Conservation (phyloP, 2,113 vertebrate genomes). For the Pseudois nayaur region DNA sequence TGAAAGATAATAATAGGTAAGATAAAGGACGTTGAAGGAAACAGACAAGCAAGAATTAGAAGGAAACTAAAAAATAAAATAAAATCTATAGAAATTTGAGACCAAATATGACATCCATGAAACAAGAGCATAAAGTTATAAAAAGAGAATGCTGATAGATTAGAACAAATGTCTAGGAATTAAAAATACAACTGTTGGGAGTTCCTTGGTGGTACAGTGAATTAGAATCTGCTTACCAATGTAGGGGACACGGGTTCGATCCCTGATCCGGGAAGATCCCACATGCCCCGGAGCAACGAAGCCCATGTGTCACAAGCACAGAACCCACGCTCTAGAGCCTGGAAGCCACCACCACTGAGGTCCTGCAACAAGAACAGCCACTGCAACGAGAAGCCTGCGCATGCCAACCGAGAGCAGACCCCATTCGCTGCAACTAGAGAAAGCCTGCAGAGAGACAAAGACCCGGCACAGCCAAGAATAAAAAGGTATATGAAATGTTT, state of each 20-base stretch:
- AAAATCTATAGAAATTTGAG: neutral
- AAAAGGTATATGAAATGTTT: accelerated
- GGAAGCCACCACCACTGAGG: neutral
- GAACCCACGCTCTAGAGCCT: neutral
- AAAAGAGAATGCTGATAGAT: neutral
- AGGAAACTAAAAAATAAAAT: neutral
- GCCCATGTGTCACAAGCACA: neutral
- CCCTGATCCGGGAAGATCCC: neutral
- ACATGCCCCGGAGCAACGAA: neutral
- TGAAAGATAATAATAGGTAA: neutral
- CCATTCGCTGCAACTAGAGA: neutral
- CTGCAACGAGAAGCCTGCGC: accelerated
- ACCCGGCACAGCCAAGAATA: neutral
- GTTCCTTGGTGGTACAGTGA: neutral
- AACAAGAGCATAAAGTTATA: neutral
- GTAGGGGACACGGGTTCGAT: neutral
- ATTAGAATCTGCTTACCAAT: neutral
- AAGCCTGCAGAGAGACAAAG: neutral
- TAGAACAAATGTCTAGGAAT: neutral
- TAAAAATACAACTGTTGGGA: neutral
- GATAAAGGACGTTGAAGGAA: neutral
- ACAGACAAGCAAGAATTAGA: neutral
- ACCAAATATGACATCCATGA: neutral
- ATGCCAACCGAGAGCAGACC: neutral
- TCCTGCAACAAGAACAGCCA: neutral